A percentile compares a stretch with the other conserved stretches of the same genome.
Evolutionary conservation across 2,888 invertebrate species (phyloP).

Genomic region (Nomada ruficornis): DNA sequence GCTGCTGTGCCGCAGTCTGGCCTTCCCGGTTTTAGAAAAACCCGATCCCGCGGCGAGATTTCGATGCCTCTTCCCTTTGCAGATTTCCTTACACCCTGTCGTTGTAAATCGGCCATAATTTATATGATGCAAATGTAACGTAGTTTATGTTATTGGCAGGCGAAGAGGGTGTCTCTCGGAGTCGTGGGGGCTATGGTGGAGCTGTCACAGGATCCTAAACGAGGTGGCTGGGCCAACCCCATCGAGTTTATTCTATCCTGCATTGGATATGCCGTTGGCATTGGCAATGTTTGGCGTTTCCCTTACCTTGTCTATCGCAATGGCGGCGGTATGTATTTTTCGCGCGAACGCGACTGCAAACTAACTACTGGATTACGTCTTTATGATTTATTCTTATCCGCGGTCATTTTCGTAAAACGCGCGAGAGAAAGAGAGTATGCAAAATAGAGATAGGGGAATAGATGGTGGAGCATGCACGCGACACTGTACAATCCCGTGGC

Average conservation of each 20-base stretch:
- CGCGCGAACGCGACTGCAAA: conserved; percentile 21
- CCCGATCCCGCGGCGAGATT: neutral
- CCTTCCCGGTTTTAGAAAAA: neutral
- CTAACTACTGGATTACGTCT: conserved; percentile 58
- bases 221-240: conserved; percentile 87
- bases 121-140: conserved; percentile 68
- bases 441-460: neutral
- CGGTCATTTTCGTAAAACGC: conserved; percentile 23
- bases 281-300: conserved; percentile 93
- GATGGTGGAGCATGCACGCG: neutral
- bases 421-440: too few species aligned
- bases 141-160: conserved; percentile 73
- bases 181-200: conserved; percentile 77
- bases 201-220: conserved; percentile 76
- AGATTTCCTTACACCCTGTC: neutral
- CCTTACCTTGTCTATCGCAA: conserved; percentile 92
- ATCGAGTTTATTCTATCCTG: conserved; percentile 91
- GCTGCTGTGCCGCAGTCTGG: neutral
- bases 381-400: conserved; percentile 53
- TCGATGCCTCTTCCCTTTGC: conserved; percentile 11
- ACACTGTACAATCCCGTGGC: conserved; percentile 20
- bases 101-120: conserved; percentile 48
- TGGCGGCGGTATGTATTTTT: conserved; percentile 89
- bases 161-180: conserved; percentile 76
- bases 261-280: conserved; percentile 91